Evolutionary conservation across 1,140 invertebrate species (phyloP).

Genomic region (Cryptotermes secundus): DNA sequence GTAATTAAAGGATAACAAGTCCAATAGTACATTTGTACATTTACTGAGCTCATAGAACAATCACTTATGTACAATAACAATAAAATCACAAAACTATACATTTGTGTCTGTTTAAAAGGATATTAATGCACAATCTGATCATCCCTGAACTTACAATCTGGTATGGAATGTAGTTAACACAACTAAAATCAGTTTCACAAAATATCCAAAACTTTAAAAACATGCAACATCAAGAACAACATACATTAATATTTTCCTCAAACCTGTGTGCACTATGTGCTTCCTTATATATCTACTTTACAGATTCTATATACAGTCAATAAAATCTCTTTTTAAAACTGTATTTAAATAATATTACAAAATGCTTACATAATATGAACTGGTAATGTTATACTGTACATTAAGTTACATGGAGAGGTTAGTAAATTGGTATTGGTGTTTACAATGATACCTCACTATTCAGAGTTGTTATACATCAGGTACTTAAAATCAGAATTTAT

Average conservation of each 20-base stretch:
- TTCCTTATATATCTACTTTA: neutral
- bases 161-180: conserved; percentile 25
- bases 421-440: conserved; percentile 21
- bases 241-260: conserved; percentile 23
- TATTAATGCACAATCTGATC: neutral
- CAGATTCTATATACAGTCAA: conserved; percentile 23
- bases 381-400: conserved; percentile 11
- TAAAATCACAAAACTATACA: conserved; percentile 25
- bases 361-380: neutral
- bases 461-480: conserved; percentile 27
- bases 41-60: conserved; percentile 29
- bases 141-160: conserved; percentile 8
- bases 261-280: conserved; percentile 5
- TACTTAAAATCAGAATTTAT: conserved; percentile 31
- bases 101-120: conserved; percentile 17
- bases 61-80: conserved; percentile 27
- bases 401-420: conserved; percentile 2
- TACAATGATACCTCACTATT: conserved; percentile 11
- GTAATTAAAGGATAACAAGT: neutral
- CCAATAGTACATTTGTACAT: conserved; percentile 10
- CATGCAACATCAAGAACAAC: conserved; percentile 24
- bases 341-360: conserved; percentile 26
- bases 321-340: conserved; percentile 15
- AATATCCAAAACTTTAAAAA: conserved; percentile 19
- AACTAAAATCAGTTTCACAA: conserved; percentile 20